These are phyloP conservation scores for Trididemnum miniatum DNA, from an alignment of 23 tunicate species.

Conservation along the genomic window DNA sequence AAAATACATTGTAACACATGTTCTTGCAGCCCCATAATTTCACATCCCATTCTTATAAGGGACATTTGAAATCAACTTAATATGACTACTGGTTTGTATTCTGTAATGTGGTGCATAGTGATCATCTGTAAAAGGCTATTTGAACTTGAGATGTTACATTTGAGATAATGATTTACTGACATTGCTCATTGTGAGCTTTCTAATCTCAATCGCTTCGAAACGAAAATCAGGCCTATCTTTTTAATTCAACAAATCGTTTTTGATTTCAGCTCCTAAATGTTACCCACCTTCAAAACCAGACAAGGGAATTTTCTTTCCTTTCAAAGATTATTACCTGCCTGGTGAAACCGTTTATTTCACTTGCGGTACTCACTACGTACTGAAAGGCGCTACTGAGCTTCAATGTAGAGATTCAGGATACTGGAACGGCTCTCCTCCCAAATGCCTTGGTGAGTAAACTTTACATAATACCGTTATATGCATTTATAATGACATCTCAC, in stretches of 20 bases:
- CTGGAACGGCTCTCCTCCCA: background rate
- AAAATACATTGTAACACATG: too few relatives aligned
- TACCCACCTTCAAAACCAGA: background rate
- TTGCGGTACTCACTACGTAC: background rate
- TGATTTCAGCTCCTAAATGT: background rate
- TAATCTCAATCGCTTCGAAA: too few relatives aligned
- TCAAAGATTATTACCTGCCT: background rate
- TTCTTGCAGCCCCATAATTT: too few relatives aligned
- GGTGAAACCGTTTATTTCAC: background rate
- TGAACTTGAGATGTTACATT: background rate
- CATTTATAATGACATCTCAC: too few relatives aligned
- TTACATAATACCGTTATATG: too few relatives aligned
- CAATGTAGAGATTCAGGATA: background rate
- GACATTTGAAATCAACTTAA: too few relatives aligned
- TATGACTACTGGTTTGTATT: background rate
- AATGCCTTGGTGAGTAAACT: constrained; percentile 3
- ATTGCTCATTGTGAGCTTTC: too few relatives aligned
- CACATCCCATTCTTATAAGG: too few relatives aligned
- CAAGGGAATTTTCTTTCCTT: background rate
- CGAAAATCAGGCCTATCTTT: too few relatives aligned
- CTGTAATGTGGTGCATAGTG: background rate
- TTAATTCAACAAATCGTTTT: too few relatives aligned
- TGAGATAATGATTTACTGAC: background rate
- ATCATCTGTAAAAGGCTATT: background rate
- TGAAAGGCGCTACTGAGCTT: background rate